Base-by-base conservation (phyloP, 35 echinoderm and acorn worm genomes). In the Ptychodera flava region DNA sequence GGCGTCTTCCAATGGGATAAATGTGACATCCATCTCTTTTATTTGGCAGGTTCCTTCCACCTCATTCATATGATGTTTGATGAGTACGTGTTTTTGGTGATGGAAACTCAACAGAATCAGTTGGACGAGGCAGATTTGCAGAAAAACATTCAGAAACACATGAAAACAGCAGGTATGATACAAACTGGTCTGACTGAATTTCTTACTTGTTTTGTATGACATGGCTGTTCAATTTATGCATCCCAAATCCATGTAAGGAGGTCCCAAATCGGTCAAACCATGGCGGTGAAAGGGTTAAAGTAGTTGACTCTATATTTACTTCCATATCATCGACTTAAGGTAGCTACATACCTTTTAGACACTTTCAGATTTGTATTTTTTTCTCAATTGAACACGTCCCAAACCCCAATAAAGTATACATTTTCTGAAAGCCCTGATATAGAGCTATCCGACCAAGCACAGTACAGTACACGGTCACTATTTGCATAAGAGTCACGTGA, bases 21-120 rank as follows among this genome's bases (percentile, higher is more conserved):
- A n/a, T n/a, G n/a, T n/a, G n/a, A n/a, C n/a, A n/a, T n/a, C n/a
- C n/a, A n/a, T n/a, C 34, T 0, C 32, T 32, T 86, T 29, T 29
- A 35, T 32, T 2, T 86, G 78, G 6, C 45, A 92, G 91, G 91
- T 29, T 81, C 85, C 10, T 80, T 88, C 29, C 91, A 92, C 33
- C 37, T 92, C 1, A 34, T 88, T 2, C 38, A 88, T 79, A 85
- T 92, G 87, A 92, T 88, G 86, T 38, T 92, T 27, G 83, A 82
- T 28, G 91, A 92, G 30, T 92, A 92, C 80, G 82, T 87, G 0
- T 85, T 89, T 0, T 34, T 89, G 2, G 86, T 88, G 15, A 78
- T 92, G 34, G 91, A 92, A 78, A 88, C 83, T 28, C 91, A 92
- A 88, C 91, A 92, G 29, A 87, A 92, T 35, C 35, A 84, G 37